Evolutionary conservation across 2,888 invertebrate genomes (phyloP), one percentile per base, ranked within the genome.

Genomic region (Poecilus cupreus): DNA sequence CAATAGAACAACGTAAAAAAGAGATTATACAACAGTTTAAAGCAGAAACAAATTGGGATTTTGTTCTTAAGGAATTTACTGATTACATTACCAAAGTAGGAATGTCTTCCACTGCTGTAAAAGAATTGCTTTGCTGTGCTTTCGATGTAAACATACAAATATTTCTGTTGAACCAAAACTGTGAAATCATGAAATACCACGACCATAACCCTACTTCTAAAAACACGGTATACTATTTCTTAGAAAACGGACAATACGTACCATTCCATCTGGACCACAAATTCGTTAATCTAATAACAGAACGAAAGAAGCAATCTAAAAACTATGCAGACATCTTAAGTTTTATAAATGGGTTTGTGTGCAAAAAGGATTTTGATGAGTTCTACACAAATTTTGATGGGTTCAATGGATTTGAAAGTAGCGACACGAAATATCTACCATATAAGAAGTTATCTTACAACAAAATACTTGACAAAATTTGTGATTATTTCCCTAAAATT

Each of bases 71-170:
- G 68, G 82, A 83, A 54, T 83, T 83, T 68, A 43, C 18, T 18
- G 39, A 80, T 13, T 81, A 83, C 72, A 60, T 84, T 26, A 46
- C n/a, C 43, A 39, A 80, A 64, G 68, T 82, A 8, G 83, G 83
- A 11, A 80, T 82, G 64, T 80, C 78, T 3, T 80, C 83, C 16
- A 32, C 70, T n/a, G 82, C 82, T 60, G 83, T 83, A 46, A 46
- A 83, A 49, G 83, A 82, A 82, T 75, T 84, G n/a, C 75, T 84
- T n/a, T 83, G 83, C 4, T 68, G 81, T 39, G 70, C 82, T 60
- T 83, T 82, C 51, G 80, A 80, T 46, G 70, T 82, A 1, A 82
- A 82, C 60, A 81, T 84, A 26, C 74, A 81, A 75, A 43, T 84
- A 64, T 84, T 82, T 72, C n/a, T 79, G 37, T 39, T 57, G 64